Conservation (phyloP, 2,888 invertebrate genomes). For the Ceriagrion tenellum region DNA sequence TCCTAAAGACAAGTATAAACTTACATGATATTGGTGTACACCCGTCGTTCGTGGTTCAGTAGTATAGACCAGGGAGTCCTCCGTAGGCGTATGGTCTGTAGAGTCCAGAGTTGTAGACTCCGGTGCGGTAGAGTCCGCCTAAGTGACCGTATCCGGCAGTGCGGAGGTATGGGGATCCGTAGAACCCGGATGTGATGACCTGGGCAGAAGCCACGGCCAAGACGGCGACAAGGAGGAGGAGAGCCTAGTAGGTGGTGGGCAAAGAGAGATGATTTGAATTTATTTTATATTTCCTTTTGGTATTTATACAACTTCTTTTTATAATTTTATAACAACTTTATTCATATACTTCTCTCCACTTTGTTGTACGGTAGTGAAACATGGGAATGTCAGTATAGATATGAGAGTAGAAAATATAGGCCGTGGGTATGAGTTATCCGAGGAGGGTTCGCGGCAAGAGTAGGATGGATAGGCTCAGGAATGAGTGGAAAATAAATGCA, state of each 20-base stretch:
- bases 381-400: too few relatives aligned
- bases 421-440: too few relatives aligned
- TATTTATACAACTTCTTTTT: too few relatives aligned
- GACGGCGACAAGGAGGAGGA: constrained; percentile 53
- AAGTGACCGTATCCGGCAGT: not conserved
- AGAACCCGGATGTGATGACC: not conserved
- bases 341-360: too few relatives aligned
- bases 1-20: not conserved
- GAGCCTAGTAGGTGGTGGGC: not conserved
- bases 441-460: too few relatives aligned
- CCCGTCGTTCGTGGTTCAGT: not conserved
- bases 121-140: not conserved
- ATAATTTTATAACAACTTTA: too few relatives aligned
- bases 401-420: too few relatives aligned
- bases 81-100: not conserved
- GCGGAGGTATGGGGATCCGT: not conserved
- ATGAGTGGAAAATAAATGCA: too few relatives aligned
- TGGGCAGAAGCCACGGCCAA: constrained; percentile 25
- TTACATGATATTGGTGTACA: not conserved
- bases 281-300: too few relatives aligned
- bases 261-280: too few relatives aligned
- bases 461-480: too few relatives aligned
- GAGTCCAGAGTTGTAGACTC: not conserved
- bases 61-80: not conserved
- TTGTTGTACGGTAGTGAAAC: too few relatives aligned